Conservation (phyloP, 2,888 invertebrate species). For the Melinaea menophilus region DNA sequence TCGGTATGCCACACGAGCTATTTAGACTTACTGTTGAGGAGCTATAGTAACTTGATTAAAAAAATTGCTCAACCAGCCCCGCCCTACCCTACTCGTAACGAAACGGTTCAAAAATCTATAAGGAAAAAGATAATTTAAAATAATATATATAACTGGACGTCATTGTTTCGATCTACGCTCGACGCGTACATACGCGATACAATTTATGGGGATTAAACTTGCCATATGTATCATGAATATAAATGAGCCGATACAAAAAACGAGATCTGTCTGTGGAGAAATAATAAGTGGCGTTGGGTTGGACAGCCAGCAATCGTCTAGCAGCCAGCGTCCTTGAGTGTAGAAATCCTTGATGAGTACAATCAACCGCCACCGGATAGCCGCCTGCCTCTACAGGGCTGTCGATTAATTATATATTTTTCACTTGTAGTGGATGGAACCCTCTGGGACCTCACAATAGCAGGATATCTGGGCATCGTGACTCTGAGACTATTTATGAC, state of each 20-base stretch:
- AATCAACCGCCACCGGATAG: constrained; percentile 77
- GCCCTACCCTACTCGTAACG: no score
- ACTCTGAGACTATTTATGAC: no score
- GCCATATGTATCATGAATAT: constrained; percentile 74
- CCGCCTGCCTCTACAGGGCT: constrained; percentile 61
- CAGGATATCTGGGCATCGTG: background rate
- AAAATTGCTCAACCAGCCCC: no score
- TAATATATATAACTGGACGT: no score
- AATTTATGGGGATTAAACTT: constrained; percentile 70
- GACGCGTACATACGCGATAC: constrained; percentile 39
- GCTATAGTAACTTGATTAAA: no score
- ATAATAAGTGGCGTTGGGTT: constrained; percentile 62
- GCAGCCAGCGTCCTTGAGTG: constrained; percentile 73
- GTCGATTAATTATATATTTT: constrained; percentile 43
- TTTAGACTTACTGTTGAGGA: no score
- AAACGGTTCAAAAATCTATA: background rate
- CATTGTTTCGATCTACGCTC: constrained; percentile 11
- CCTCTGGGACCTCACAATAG: background rate
- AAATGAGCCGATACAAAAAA: constrained; percentile 72
- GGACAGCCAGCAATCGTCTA: constrained; percentile 64
- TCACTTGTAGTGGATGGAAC: constrained; percentile 19
- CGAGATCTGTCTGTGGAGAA: constrained; percentile 71
- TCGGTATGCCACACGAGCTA: no score
- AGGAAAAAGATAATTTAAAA: constrained; percentile 8
- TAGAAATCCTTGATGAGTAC: constrained; percentile 78